Percentiles rank a stretch among this genome's conserved stretches.
These are phyloP conservation scores for Choloepus didactylus DNA, from an alignment of 2,797 vertebrate genomes.

Conservation along the genomic window DNA sequence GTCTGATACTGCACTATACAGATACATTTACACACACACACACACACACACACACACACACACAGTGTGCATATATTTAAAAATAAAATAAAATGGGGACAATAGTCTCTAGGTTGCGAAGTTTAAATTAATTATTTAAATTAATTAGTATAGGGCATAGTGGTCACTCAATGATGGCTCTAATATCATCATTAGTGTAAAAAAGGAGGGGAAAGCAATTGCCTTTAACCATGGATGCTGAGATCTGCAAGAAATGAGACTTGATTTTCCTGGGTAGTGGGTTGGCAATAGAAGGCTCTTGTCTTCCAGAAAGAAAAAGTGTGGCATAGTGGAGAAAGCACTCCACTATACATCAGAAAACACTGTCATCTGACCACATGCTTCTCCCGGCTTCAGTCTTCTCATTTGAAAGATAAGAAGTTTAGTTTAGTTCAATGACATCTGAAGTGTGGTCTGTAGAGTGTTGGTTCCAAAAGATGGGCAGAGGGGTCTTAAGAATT, in stretches of 20 bases:
- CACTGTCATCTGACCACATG: background rate
- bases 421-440: background rate
- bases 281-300: background rate
- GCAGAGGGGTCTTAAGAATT: no score
- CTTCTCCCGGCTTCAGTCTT: background rate
- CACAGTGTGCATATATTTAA: no score
- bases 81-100: background rate
- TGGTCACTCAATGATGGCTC: background rate
- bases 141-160: background rate
- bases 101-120: no score
- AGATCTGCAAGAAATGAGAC: background rate
- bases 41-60: no score
- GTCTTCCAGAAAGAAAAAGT: background rate
- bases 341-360: background rate
- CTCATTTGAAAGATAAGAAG: background rate
- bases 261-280: background rate
- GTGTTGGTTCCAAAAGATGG: background rate
- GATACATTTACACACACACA: no score
- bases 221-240: background rate
- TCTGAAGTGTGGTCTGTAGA: background rate
- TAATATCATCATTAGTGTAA: no score
- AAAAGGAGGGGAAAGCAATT: background rate
- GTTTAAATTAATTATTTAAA: background rate
- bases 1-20: no score
- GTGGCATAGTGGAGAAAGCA: background rate